Evolutionary conservation across 2,797 vertebrate genomes (phyloP).

Genomic region (Spondyliosoma cantharus): DNA sequence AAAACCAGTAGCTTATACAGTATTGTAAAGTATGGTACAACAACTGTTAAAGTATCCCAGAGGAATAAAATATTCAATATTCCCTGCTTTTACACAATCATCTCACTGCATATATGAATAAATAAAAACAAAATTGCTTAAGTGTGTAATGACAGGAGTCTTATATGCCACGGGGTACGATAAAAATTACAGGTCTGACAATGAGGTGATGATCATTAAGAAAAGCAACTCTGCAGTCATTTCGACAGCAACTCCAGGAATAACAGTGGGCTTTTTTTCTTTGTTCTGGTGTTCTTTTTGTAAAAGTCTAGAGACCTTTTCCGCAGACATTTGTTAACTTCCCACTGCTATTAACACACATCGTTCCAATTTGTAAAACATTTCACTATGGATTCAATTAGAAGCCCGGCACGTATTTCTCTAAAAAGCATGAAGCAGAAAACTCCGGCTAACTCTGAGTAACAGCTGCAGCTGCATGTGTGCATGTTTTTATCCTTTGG

Average conservation of each 20-base stretch:
- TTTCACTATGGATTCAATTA: slow-evolving; percentile 7
- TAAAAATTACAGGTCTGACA: not conserved
- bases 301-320: not conserved
- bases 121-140: not conserved
- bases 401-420: not conserved
- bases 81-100: slow-evolving; percentile 1
- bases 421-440: not conserved
- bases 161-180: not conserved
- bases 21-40: slow-evolving; percentile 4
- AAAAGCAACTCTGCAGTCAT: not conserved
- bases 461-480: not conserved
- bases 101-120: slow-evolving; percentile 3
- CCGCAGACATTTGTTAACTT: not conserved
- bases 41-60: not conserved
- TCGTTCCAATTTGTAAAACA: slow-evolving; percentile 13
- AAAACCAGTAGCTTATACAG: not conserved
- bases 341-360: not conserved
- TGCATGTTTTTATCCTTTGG: not conserved
- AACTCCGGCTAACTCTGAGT: not conserved
- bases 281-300: not conserved
- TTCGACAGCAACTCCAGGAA: slow-evolving; percentile 6
- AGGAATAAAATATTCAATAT: slow-evolving; percentile 12
- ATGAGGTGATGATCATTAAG: slow-evolving; percentile 10
- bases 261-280: not conserved
- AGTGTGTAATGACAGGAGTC: slow-evolving; percentile 10